Base-by-base conservation (phyloP, 2,888 invertebrate species). In the Epirrita christyi region DNA sequence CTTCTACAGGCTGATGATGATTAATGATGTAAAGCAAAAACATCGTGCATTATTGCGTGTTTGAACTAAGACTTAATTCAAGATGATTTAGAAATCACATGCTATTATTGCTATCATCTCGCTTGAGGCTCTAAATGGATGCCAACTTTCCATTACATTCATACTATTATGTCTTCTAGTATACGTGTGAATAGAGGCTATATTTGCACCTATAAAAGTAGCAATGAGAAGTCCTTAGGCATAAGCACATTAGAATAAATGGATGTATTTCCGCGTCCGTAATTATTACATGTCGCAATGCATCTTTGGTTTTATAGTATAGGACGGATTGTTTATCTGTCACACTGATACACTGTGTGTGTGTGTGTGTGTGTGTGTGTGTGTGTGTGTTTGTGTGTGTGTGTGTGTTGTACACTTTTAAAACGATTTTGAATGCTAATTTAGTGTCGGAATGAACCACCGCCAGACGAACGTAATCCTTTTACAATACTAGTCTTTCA, bases 231-330 rank as follows among this genome's bases (percentile, higher is more conserved):
- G 53, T 64, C 66, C 61, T 57, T 60, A 61, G 61, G 59, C 56
- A 36, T 48, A 57, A 21, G 42, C 55, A 53, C 55, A 59, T 66
- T 66, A 66, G 51, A 63, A 61, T 64, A 43, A 56, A 60, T 55
- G 43, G 45, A 40, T 57, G 55, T 47, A 62, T 62, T 66, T 66
- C 66, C 66, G 64, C 56, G 56, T 66, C 60, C 49, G 55, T 48
- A 50, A 64, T 65, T 65, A 60, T 52, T 50, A 47, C 10, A 42
- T 41, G 27, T 53, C 40, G 53, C 53, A 53, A 53, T 41, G 21
- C 28, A 45, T 50, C 38, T 21, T 55, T 38, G 36, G 21, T 38
- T 52, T 52, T 52, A 11, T 50, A 40, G 27, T 29, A 32, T 32
- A 2, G 9, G 9, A 44, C 32, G 7, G 5, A 8, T 29, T 14